Evolutionary conservation across 2,888 invertebrate species (phyloP), one percentile per base, ranked within the genome.

Genomic region (Melinaea marsaeus): DNA sequence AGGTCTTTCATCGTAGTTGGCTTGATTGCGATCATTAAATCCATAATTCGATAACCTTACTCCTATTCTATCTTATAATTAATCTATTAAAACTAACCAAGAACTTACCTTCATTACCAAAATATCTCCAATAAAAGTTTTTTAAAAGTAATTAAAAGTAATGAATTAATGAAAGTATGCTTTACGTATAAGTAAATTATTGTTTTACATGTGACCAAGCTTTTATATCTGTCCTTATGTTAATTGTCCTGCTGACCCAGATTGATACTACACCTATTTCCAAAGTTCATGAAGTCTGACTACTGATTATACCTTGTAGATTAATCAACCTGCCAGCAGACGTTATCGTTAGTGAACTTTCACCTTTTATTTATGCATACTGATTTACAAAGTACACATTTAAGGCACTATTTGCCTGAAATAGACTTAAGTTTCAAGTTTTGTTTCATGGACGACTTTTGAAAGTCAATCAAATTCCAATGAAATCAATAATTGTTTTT

Each of bases 21-120:
- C 79, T 78, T 81, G 82, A 84, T 82, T 76, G 34, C 42, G 34
- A 37, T 58, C 55, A 37, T 61, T 58, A 61, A 58, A 55, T 54
- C 47, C 13, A 55, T 62, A 47, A 58, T 32, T 51, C 32, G 51
- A 51, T 9, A 32, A 9, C 9, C 51, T 42, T 51, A 51, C 22
- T 51, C n/a, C 22, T 51, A 32, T 32, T 51, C 32, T 51, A 6
- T 6, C 7, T 3, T 51, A 51, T 9, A 22, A 22, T 22, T 22
- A 22, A 22, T 22, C 22, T 22, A 22, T 22, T 22, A 22, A 22
- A 22, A 22, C 22, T 22, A 22, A 37, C 37, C 37, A 37, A 7
- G 2, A 37, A 37, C 2, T 37, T 37, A 37, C 37, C 37, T 37
- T 7, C 5, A 37, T 37, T 37, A 37, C 4, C 22, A 22, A 22